These are phyloP conservation scores for Meda fulgida DNA, from an alignment of 2,797 vertebrate genomes.

Conservation along the genomic window DNA sequence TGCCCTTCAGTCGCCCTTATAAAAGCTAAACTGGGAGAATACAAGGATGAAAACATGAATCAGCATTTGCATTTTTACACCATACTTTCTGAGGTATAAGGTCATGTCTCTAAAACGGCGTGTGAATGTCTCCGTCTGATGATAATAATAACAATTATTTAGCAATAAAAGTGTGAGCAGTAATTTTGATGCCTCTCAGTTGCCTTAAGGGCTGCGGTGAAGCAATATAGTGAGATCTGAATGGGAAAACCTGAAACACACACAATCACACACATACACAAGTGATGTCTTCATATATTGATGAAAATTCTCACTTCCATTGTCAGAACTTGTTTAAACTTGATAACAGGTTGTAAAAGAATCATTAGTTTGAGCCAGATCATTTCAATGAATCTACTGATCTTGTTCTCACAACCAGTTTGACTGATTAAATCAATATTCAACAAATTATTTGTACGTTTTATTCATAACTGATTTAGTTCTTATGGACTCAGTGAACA, in stretches of 20 bases:
- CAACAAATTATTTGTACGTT: background rate
- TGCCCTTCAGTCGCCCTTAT: background rate
- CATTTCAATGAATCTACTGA: background rate
- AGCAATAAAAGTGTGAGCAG: slow-evolving; percentile 33
- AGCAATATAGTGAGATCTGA: background rate
- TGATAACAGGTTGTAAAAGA: background rate
- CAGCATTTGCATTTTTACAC: background rate
- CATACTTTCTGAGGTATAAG: background rate
- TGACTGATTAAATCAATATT: background rate
- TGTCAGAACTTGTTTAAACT: background rate
- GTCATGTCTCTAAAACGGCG: slow-evolving; percentile 8
- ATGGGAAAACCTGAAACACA: slow-evolving; percentile 10
- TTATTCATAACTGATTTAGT: background rate
- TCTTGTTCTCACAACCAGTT: background rate
- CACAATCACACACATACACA: slow-evolving; percentile 43
- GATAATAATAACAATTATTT: slow-evolving; percentile 46
- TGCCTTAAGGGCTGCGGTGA: slow-evolving; percentile 27
- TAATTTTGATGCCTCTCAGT: slow-evolving; percentile 31
- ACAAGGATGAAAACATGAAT: slow-evolving; percentile 7
- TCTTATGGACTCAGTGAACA: background rate
- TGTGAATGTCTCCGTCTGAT: background rate
- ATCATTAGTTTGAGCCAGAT: background rate
- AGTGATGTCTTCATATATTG: slow-evolving; percentile 46
- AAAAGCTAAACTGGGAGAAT: background rate
- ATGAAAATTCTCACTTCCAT: slow-evolving; percentile 10